phyloP scores from a whole-genome alignment of 2,888 invertebrate genomes.

The Cheilosia soror region DNA sequence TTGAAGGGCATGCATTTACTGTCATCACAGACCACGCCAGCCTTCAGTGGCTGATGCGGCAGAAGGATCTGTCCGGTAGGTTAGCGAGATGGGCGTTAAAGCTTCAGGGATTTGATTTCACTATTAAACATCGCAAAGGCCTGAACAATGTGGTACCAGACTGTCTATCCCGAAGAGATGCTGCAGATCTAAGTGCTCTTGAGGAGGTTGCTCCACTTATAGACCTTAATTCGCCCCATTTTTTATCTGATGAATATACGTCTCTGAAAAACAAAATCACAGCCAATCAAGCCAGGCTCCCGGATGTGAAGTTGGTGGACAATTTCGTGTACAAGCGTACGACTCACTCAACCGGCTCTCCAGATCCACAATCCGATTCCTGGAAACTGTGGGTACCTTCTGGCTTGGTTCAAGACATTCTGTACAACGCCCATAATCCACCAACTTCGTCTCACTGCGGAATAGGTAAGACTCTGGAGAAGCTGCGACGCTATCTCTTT shows the following conservation, averaged over 20 bases:
- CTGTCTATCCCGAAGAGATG: slow-evolving; percentile 72
- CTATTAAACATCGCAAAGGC: slow-evolving; percentile 76
- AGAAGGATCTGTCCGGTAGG: slow-evolving; percentile 77
- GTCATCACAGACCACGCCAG: slow-evolving; percentile 77
- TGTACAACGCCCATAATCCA: not conserved
- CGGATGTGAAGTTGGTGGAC: slow-evolving; percentile 62
- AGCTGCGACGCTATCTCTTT: not conserved
- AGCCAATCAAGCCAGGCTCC: slow-evolving; percentile 18
- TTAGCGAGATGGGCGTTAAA: slow-evolving; percentile 77
- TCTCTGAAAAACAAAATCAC: no score
- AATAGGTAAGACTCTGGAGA: not conserved
- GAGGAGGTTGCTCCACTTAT: no score
- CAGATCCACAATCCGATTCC: slow-evolving; percentile 15
- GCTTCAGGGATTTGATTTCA: slow-evolving; percentile 74
- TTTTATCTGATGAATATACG: no score
- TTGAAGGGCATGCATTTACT: slow-evolving; percentile 10
- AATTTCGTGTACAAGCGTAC: slow-evolving; percentile 47
- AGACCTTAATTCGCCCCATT: no score
- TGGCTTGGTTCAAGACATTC: not conserved
- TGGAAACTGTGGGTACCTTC: slow-evolving; percentile 75
- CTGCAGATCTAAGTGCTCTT: slow-evolving; percentile 17
- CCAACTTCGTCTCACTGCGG: not conserved
- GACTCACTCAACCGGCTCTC: slow-evolving; percentile 22
- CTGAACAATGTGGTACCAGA: slow-evolving; percentile 77
- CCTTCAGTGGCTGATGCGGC: slow-evolving; percentile 77